Evolutionary conservation across 2,888 invertebrate genomes (phyloP), one percentile per base, ranked within the genome.

Genomic region (Melanostoma scalare): DNA sequence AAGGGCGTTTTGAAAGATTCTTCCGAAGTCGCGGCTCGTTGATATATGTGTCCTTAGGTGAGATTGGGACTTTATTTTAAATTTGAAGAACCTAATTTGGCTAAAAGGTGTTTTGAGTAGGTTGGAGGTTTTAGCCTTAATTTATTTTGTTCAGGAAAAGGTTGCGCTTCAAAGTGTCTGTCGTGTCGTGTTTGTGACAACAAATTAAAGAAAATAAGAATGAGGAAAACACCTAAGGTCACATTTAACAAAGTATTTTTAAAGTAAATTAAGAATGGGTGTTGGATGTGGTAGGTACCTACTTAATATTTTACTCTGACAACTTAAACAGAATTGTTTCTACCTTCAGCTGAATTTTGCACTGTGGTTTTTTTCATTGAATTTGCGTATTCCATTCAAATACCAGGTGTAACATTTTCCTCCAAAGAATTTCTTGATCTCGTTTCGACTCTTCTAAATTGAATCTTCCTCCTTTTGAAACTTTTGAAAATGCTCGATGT

Each of bases 11-110:
- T 42, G n/a, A 3, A 44, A 38, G 58, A 55, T 58, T 80, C 68
- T 46, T 46, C 20, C 20, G 20, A 67, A 50, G 33, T 36, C 33
- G 31, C 58, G 30, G 36, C 56, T 58, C 33, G 71, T 72, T 76
- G 76, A 81, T 76, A 68, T 60, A 61, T 60, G 67, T 48, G 50
- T 9, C 60, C 71, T 81, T 53, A 72, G 60, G 35, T 36, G 61
- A 40, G 65, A 67, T 81, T 72, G 58, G 44, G 20, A 38, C 10
- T 56, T 75, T 55, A 36, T 46, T 53, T 56, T 33, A 9, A 44
- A 31, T 50, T 71, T 61, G 42, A 65, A 56, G 48, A 36, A 20
- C 48, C 9, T 56, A 63, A 73, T 71, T 71, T 71, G n/a, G 58
- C 56, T 69, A 69, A 69, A 56, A 69, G 46, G 67, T 67, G 53